Percentiles rank a stretch among this genome's conserved stretches.
These are phyloP conservation scores for Procambarus clarkii DNA, from an alignment of 1,140 invertebrate genomes.

Conservation along the genomic window DNA sequence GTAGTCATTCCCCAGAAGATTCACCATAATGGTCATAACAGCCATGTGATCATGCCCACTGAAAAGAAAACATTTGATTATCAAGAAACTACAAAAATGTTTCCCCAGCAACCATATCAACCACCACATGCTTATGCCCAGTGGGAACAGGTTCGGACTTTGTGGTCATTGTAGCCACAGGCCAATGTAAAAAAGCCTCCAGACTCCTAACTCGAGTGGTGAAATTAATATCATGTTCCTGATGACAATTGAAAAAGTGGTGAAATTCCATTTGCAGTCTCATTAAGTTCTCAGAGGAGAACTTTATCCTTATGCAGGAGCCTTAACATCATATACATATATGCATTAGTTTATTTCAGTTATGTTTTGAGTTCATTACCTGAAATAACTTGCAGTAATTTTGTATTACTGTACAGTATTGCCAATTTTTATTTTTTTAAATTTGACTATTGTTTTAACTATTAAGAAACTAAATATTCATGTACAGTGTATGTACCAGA, in stretches of 20 bases:
- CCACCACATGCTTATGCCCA: conserved; percentile 54
- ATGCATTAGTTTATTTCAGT: neutral
- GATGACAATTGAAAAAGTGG: neutral
- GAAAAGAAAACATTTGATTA: conserved; percentile 44
- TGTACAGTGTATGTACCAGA: no score
- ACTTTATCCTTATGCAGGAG: neutral
- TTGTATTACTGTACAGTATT: neutral
- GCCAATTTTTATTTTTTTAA: no score
- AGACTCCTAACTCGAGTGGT: neutral
- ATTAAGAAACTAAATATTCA: no score
- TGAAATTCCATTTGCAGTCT: neutral
- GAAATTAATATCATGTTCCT: neutral
- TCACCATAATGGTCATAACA: conserved; percentile 13
- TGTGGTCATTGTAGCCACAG: conserved; percentile 62
- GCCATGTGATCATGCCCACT: neutral
- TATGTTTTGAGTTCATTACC: neutral
- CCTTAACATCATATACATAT: neutral
- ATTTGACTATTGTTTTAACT: no score
- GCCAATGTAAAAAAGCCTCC: neutral
- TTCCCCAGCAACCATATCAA: conserved; percentile 56
- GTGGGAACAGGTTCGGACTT: conserved; percentile 59
- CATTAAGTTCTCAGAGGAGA: neutral
- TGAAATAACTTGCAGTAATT: neutral
- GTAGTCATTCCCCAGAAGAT: conserved; percentile 25
- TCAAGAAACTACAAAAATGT: conserved; percentile 41